Evolutionary conservation across 2,797 vertebrate species (phyloP).

Genomic region (Denticeps clupeoides): DNA sequence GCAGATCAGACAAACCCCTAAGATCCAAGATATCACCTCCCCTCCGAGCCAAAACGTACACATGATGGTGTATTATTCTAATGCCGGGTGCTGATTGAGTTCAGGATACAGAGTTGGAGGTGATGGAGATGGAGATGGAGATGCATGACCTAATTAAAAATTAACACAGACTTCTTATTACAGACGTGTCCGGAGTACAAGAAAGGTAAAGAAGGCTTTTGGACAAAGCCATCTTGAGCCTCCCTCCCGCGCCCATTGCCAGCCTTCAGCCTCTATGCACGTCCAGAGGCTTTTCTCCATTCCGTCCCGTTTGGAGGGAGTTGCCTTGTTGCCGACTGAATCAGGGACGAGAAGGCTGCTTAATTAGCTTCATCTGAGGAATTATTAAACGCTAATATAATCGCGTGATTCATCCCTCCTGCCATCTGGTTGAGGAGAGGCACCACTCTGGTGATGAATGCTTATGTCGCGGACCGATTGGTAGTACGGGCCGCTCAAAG

Average conservation of each 20-base stretch:
- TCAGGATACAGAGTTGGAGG: background rate
- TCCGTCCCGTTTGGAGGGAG: too few relatives aligned
- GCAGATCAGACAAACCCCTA: too few relatives aligned
- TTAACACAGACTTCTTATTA: constrained; percentile 33
- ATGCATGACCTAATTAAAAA: constrained; percentile 38
- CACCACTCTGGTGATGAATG: constrained; percentile 62
- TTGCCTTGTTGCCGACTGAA: constrained; percentile 25
- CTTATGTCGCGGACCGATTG: constrained; percentile 59
- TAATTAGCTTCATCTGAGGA: constrained; percentile 72
- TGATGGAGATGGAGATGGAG: constrained; percentile 16
- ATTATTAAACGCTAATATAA: constrained; percentile 69
- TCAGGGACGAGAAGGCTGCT: constrained; percentile 50
- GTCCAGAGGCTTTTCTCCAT: constrained; percentile 5
- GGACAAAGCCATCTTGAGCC: too few relatives aligned
- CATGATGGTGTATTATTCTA: too few relatives aligned
- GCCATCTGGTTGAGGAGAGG: constrained; percentile 63
- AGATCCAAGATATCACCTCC: too few relatives aligned
- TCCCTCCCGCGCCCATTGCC: too few relatives aligned
- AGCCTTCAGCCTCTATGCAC: background rate
- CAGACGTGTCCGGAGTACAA: constrained; percentile 22
- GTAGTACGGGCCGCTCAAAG: constrained; percentile 71
- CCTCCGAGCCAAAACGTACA: too few relatives aligned
- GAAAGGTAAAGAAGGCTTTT: constrained; percentile 18
- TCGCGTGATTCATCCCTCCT: constrained; percentile 67
- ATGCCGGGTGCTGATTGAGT: background rate